These are phyloP conservation scores for Macrosiphum euphorbiae DNA, from an alignment of 2,888 invertebrate species.

Conservation along the genomic window DNA sequence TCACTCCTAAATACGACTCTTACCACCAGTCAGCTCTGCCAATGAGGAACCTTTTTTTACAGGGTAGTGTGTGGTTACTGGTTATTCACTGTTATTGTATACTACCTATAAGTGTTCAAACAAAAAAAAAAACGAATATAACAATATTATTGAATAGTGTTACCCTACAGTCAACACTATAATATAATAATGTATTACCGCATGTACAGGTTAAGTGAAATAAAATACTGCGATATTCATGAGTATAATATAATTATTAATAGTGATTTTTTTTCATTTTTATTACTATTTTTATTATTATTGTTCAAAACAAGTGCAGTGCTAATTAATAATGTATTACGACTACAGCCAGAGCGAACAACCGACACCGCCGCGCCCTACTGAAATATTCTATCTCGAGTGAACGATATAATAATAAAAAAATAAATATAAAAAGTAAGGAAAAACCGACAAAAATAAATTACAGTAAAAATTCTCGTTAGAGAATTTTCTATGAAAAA, in stretches of 20 bases:
- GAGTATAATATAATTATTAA: neutral
- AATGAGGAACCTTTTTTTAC: too few species aligned
- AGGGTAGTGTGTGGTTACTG: neutral
- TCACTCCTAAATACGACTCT: neutral
- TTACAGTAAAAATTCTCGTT: conserved; percentile 38
- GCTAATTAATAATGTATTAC: conserved; percentile 43
- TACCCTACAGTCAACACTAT: too few species aligned
- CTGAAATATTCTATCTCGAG: neutral
- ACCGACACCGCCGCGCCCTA: neutral
- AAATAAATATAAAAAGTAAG: neutral
- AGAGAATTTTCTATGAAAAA: conserved; percentile 29
- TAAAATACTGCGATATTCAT: neutral
- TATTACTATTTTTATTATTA: neutral
- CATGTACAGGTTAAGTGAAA: neutral
- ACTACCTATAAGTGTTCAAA: neutral
- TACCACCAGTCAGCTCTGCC: neutral
- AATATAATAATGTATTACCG: neutral
- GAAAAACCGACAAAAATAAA: conserved; percentile 30
- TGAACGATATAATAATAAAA: neutral
- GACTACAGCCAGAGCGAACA: neutral
- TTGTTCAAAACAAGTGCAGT: neutral
- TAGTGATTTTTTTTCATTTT: neutral
- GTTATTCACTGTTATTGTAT: too few species aligned
- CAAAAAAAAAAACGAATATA: neutral
- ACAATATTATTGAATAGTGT: neutral